Conservation (phyloP, 2,888 invertebrate species). For the Rhimphoctona megacephalus region DNA sequence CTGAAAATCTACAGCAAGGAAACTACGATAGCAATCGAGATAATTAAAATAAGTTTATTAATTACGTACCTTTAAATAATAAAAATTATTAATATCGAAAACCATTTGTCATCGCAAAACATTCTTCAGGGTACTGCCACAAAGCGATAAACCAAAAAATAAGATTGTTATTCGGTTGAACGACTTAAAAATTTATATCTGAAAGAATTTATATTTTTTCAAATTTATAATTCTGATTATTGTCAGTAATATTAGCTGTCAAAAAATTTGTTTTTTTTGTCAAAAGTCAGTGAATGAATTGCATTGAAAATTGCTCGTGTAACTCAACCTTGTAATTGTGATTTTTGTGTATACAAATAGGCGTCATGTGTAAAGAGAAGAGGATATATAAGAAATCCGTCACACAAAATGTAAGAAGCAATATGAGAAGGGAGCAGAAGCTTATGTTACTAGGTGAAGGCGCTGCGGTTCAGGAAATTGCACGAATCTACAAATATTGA, state of each 20-base stretch:
- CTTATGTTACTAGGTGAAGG: slow-evolving; percentile 40
- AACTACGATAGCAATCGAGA: neutral
- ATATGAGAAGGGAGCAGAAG: slow-evolving; percentile 2
- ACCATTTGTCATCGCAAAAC: neutral
- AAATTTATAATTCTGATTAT: too few species aligned
- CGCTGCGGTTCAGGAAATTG: slow-evolving; percentile 64
- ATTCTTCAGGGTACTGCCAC: neutral
- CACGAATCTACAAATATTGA: slow-evolving; percentile 65
- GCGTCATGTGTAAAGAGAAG: slow-evolving; percentile 14
- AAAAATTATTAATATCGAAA: too few species aligned
- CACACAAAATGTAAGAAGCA: slow-evolving; percentile 19
- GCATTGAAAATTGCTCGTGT: neutral
- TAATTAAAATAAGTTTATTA: neutral
- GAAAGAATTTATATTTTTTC: too few species aligned
- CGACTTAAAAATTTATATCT: neutral
- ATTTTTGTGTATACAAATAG: neutral
- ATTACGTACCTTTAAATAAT: neutral
- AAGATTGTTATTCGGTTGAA: neutral
- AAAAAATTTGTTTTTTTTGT: too few species aligned
- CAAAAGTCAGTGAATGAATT: neutral
- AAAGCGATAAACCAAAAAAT: neutral
- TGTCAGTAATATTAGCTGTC: too few species aligned
- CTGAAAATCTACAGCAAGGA: neutral
- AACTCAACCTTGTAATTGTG: neutral
- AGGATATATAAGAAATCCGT: neutral